Percentiles rank a stretch among this genome's conserved stretches.
Evolutionary conservation across 2,113 vertebrate species (phyloP).

Genomic region (Cephalopholis sonnerati): DNA sequence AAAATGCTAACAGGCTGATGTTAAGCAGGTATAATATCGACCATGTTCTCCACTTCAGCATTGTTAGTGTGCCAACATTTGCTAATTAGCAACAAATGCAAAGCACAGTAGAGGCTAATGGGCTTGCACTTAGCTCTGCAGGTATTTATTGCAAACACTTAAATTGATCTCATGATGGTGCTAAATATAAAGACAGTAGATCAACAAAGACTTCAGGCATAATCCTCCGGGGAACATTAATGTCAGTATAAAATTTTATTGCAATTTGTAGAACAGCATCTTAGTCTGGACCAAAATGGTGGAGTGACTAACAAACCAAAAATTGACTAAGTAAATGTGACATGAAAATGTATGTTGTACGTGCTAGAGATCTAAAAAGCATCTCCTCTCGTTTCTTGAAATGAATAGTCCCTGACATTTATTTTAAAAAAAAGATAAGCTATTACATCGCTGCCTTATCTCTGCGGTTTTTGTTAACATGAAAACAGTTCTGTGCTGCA

Average conservation of each 20-base stretch:
- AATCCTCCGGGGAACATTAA: neutral
- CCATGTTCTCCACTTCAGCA: neutral
- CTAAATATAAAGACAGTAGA: neutral
- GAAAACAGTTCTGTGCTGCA: conserved; percentile 13
- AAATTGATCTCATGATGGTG: neutral
- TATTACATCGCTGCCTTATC: neutral
- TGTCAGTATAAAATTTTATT: neutral
- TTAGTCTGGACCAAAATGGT: too few relatives aligned
- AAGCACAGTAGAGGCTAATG: neutral
- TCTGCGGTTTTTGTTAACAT: conserved; percentile 22
- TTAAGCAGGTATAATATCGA: neutral
- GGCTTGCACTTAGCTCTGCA: neutral
- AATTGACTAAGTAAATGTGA: neutral
- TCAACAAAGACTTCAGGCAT: too few relatives aligned
- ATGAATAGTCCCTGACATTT: neutral
- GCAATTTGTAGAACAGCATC: neutral
- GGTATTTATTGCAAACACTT: neutral
- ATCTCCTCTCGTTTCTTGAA: neutral
- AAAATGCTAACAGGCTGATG: neutral
- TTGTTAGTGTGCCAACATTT: neutral
- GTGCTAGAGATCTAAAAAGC: neutral
- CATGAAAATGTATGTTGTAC: neutral
- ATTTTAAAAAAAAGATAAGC: neutral
- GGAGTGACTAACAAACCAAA: neutral
- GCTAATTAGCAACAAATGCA: neutral